Conservation (phyloP, 2,113 vertebrate species). For the Xiphophorus maculatus region DNA sequence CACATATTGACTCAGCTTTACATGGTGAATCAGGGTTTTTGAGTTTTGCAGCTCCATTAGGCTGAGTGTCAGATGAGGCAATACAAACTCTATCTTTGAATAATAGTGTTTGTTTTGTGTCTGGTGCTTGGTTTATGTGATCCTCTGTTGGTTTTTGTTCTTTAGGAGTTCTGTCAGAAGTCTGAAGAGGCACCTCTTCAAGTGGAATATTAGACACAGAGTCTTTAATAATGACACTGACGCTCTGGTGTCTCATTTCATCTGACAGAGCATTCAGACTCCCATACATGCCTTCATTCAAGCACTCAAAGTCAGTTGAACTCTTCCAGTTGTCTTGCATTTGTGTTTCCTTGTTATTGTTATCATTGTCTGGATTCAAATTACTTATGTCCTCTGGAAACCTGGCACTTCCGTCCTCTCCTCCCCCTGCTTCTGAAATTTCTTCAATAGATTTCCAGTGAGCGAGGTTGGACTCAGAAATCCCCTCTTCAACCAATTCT, state of each 20-base stretch:
- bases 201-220: constrained; percentile 76
- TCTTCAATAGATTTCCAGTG: constrained; percentile 79
- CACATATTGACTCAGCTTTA: constrained; percentile 41
- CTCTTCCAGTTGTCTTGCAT: constrained; percentile 62
- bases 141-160: constrained; percentile 26
- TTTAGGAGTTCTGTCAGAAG: constrained; percentile 22
- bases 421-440: constrained; percentile 79
- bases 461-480: constrained; percentile 74
- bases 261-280: constrained; percentile 80
- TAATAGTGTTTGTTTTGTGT: constrained; percentile 21
- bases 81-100: constrained; percentile 15
- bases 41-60: constrained; percentile 15
- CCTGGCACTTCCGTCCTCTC: constrained; percentile 69
- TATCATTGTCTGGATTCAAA: constrained; percentile 68
- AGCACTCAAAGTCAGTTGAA: constrained; percentile 55
- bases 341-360: constrained; percentile 51
- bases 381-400: constrained; percentile 78
- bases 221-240: constrained; percentile 63
- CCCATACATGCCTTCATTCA: constrained; percentile 59
- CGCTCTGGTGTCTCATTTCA: constrained; percentile 66
- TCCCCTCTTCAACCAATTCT: constrained; percentile 51
- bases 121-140: constrained; percentile 40
- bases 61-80: constrained; percentile 27
- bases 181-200: constrained; percentile 52
- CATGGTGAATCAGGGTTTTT: constrained; percentile 24